Base-by-base conservation (phyloP, 2,888 invertebrate genomes). In the Oxyteleia sp. region DNA sequence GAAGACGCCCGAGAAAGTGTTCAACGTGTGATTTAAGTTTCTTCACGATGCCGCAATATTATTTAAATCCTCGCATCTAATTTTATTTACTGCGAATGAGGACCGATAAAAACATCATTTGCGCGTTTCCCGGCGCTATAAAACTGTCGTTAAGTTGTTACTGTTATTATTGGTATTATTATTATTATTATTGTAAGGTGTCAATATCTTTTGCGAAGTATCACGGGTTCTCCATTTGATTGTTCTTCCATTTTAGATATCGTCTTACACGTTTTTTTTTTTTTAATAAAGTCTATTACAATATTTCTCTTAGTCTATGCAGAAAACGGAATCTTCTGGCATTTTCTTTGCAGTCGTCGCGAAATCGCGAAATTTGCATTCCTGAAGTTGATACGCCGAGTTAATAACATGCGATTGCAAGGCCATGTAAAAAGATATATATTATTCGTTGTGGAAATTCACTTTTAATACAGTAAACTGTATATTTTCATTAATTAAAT, bases 281-380 rank as follows among this genome's bases (percentile, higher is more conserved):
- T n/a, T n/a, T n/a, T n/a, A n/a, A n/a, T n/a, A 38, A 57, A 16
- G 11, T 18, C 4, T 29, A 35, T 41, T 63, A 29, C 16, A 45
- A n/a, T 59, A 59, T 59, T 49, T 71, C 49, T 38, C 38, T 10
- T 10, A 15, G 38, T 51, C 15, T 13, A 18, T 59, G 38, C 18
- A 29, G 8, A 61, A 16, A 51, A 26, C 51, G 26, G 26, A 32
- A 26, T 23, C 43, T 4, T 13, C 18, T 10, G 49, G 16, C 72
- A 78, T 79, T 61, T 86, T 86, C 85, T 76, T 71, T 38, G 38
- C 38, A n/a, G 0, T 38, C 3, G 38, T n/a, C n/a, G 68, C 75
- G n/a, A n/a, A n/a, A n/a, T n/a, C n/a, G 49, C 20, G 55, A 29
- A 45, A 79, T 71, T 81, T 82, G 79, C 87, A 86, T 87, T 87